A percentile compares a stretch with the other conserved stretches of the same genome.
These are phyloP conservation scores for Pinna nobilis DNA, from an alignment of 1,140 invertebrate genomes.

Conservation along the genomic window DNA sequence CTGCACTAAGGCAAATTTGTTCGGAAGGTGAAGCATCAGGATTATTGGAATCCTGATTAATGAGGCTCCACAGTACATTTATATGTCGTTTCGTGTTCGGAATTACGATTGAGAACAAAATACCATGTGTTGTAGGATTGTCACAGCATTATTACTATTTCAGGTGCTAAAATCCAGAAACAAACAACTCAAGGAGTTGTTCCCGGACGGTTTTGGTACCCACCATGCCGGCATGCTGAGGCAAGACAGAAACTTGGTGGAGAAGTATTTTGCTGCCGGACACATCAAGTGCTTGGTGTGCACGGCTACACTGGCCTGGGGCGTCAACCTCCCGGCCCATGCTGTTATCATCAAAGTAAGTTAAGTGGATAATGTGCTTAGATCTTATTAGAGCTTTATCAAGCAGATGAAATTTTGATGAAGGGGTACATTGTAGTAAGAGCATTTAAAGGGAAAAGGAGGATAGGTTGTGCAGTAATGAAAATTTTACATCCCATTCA, in stretches of 20 bases:
- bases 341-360: conserved; percentile 97
- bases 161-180: conserved; percentile 81
- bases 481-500: too few species aligned
- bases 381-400: too few species aligned
- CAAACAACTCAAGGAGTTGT: conserved; percentile 79
- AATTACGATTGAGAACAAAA: not conserved
- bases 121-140: not conserved
- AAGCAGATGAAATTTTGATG: too few species aligned
- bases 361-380: too few species aligned
- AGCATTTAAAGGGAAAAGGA: too few species aligned
- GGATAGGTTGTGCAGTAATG: too few species aligned
- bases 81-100: too few species aligned
- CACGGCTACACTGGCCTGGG: conserved; percentile 99
- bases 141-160: conserved; percentile 40
- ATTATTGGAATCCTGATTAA: too few species aligned
- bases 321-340: conserved; percentile 98
- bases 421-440: too few species aligned
- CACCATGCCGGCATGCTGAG: conserved; percentile 98
- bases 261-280: conserved; percentile 81
- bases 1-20: too few species aligned
- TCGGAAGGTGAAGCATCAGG: too few species aligned
- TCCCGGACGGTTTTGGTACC: conserved; percentile 91
- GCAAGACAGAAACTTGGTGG: conserved; percentile 83
- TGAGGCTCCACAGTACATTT: too few species aligned
- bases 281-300: conserved; percentile 95